Conservation (phyloP, 2,797 vertebrate species). For the Falco berigora region DNA sequence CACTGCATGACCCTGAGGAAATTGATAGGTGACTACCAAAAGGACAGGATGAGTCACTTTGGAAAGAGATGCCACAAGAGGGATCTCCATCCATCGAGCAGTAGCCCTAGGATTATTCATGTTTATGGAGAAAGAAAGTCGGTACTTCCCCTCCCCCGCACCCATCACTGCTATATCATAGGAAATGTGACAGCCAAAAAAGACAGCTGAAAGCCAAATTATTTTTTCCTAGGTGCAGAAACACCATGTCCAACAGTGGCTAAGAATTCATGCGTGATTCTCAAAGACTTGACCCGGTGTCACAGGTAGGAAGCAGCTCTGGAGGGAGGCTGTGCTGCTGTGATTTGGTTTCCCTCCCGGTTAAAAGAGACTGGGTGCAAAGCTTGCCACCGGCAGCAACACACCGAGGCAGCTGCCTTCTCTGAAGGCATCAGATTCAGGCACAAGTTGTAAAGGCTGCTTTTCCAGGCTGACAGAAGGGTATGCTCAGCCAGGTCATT, state of each 20-base stretch:
- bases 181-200: not conserved
- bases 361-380: not conserved
- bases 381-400: not conserved
- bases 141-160: not conserved
- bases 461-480: not conserved
- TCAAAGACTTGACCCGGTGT: not conserved
- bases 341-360: not conserved
- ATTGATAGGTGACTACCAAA: not conserved
- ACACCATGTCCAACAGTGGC: not conserved
- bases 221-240: not conserved
- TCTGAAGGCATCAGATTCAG: not conserved
- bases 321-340: not conserved
- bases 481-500: fast-evolving
- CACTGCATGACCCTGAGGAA: not conserved
- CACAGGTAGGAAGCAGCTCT: not conserved
- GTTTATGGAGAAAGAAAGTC: not conserved
- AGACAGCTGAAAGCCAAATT: not conserved
- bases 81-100: not conserved
- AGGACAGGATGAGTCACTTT: not conserved
- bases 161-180: not conserved
- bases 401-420: not conserved
- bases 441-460: not conserved
- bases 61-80: not conserved
- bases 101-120: not conserved
- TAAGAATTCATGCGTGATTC: fast-evolving